Percentiles rank a stretch among this genome's conserved stretches.
phyloP scores from a whole-genome alignment of 1,140 invertebrate species.

The Drosophila tropicalis region DNA sequence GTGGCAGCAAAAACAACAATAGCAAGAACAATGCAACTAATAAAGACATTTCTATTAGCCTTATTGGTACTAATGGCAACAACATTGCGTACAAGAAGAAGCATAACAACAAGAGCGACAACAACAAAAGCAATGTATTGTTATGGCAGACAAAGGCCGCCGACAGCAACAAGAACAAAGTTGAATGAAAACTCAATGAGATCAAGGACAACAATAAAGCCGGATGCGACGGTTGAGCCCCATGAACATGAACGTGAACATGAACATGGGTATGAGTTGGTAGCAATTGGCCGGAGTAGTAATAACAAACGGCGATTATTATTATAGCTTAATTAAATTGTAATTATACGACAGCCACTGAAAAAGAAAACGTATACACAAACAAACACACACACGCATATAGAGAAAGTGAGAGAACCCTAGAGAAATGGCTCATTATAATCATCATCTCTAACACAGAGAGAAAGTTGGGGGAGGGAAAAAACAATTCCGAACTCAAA shows the following conservation, averaged over 20 bases:
- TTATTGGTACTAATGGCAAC: conserved; percentile 63
- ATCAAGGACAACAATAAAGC: conserved; percentile 18
- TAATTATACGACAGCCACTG: conserved; percentile 64
- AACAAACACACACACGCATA: conserved; percentile 19
- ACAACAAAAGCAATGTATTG: conserved; percentile 23
- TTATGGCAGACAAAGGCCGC: conserved; percentile 29
- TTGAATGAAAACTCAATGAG: conserved; percentile 13
- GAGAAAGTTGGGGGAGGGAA: too few relatives aligned
- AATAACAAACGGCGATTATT: conserved; percentile 45
- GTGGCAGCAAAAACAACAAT: background rate
- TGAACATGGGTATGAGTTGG: background rate
- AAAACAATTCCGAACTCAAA: conserved; percentile 34
- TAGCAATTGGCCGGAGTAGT: conserved; percentile 26
- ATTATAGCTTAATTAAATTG: conserved; percentile 77
- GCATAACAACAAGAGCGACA: conserved; percentile 13
- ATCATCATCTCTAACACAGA: background rate
- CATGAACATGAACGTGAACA: background rate
- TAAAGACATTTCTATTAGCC: conserved; percentile 64
- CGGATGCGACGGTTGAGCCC: background rate
- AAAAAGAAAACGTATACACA: conserved; percentile 11
- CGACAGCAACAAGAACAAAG: conserved; percentile 24
- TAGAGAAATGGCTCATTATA: background rate
- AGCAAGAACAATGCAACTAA: conserved; percentile 44
- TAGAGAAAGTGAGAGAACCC: background rate
- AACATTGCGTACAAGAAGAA: conserved; percentile 1